Evolutionary conservation across 1,140 invertebrate species (phyloP), one percentile per base, ranked within the genome.

Genomic region (Lasaia peninsularis): DNA sequence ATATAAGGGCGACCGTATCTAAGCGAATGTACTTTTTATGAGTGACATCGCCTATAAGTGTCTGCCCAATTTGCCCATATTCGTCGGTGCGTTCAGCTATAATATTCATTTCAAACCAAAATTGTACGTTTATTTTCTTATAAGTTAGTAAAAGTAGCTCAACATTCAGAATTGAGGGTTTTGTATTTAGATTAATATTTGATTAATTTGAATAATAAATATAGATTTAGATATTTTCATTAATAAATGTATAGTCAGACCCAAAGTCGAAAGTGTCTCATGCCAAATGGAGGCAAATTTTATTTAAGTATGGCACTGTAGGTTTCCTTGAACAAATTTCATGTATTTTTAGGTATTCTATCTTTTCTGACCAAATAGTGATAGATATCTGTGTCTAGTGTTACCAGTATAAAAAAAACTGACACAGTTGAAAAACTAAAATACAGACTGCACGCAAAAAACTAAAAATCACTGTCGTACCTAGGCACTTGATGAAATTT

Each of bases 121-220:
- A 32, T 52, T 31, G 37, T 16, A 44, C 28, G 53, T 55, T 55
- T 55, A 9, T 16, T 32, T 55, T 40, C 24, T 3, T 5, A 31
- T 44, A 44, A 44, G 53, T 40, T 55, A 20, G 40, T 55, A 40
- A 21, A 40, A 16, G 16, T 55, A 44, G 53, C 12, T 24, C 34
- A 55, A 55, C 28, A 9, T 44, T 20, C 20, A 44, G 4, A 10
- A 44, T 18, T 44, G 40, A 20, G 40, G 16, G 11, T 20, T 44
- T 44, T 44, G 10, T 44, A 44, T 44, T 44, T 44, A 44, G 40
- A 44, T 20, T 44, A 20, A 44, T 44, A 44, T 21, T 44, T 44
- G 16, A 44, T 44, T 44, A 3, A 20, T 44, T 44, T 18, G 18
- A 44, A 20, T 18, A 40, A 16, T 44, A 44, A 44, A 44, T 44